Percentiles rank a stretch among this genome's conserved stretches.
Conservation (phyloP, 2,888 invertebrate genomes). For the Lochmaea capreae region DNA sequence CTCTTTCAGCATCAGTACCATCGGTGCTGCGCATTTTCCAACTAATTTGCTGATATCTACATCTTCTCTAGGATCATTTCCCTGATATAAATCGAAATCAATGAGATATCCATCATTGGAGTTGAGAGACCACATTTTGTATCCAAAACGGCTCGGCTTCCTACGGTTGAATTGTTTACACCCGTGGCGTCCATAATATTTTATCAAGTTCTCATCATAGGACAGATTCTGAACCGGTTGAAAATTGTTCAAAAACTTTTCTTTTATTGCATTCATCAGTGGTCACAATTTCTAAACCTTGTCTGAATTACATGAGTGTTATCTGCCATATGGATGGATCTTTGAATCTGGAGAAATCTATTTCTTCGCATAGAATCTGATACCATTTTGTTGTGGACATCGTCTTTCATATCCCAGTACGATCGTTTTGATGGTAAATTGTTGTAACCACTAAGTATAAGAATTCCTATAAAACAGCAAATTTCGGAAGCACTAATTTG, state of each 20-base stretch:
- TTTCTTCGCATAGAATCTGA: slow-evolving; percentile 48
- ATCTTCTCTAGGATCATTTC: slow-evolving; percentile 34
- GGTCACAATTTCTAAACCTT: too few species aligned
- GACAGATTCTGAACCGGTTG: slow-evolving; percentile 57
- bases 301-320: too few species aligned
- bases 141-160: slow-evolving; percentile 51
- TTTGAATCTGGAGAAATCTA: slow-evolving; percentile 1
- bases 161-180: slow-evolving; percentile 51
- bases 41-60: slow-evolving; percentile 31
- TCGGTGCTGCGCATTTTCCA: slow-evolving; percentile 34
- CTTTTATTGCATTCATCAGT: too few species aligned
- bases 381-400: slow-evolving; percentile 36
- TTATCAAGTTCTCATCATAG: slow-evolving; percentile 48
- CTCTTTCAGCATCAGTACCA: too few species aligned
- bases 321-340: too few species aligned
- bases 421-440: slow-evolving; percentile 39
- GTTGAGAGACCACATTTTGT: slow-evolving; percentile 38
- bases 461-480: slow-evolving; percentile 39
- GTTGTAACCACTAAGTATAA: slow-evolving; percentile 49
- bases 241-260: not conserved
- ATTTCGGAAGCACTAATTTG: slow-evolving; percentile 37
- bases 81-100: slow-evolving; percentile 36
- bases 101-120: slow-evolving; percentile 42
- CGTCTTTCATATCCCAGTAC: slow-evolving; percentile 50
- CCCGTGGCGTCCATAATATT: slow-evolving; percentile 49